Conservation (phyloP, 2,797 vertebrate genomes). For the Acanthornis magna region DNA sequence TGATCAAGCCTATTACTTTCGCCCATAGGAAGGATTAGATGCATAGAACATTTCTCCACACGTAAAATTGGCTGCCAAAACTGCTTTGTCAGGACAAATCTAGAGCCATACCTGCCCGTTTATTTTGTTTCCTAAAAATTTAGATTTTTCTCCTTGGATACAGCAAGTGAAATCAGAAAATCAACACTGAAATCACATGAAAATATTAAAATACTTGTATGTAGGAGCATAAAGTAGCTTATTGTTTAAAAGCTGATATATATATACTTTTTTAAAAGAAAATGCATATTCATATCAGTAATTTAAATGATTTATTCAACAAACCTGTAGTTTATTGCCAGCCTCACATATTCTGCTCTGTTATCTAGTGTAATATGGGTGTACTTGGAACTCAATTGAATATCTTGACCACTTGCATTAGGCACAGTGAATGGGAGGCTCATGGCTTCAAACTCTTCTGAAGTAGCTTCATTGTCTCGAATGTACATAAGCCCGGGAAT, state of each 20-base stretch:
- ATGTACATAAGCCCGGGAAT: constrained; percentile 99
- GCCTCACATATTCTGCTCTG: constrained; percentile 91
- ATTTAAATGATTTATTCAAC: background rate
- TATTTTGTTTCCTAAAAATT: background rate
- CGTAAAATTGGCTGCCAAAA: background rate
- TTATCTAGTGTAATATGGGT: constrained; percentile 95
- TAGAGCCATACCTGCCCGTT: background rate
- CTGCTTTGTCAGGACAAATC: background rate
- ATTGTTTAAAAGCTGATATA: background rate
- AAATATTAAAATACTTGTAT: background rate
- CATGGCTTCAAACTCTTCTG: constrained; percentile 98
- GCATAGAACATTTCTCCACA: background rate
- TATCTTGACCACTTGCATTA: constrained; percentile 95
- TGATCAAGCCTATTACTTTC: background rate
- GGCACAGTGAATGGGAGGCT: constrained; percentile 96
- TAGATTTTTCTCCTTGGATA: background rate
- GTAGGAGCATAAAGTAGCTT: background rate
- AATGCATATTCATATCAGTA: background rate
- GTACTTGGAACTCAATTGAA: constrained; percentile 95
- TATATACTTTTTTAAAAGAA: background rate
- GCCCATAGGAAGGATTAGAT: background rate
- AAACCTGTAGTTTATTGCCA: constrained; percentile 97
- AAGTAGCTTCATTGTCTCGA: constrained; percentile 94
- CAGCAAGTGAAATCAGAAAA: background rate
- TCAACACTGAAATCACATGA: background rate